Percentiles rank a stretch among this genome's conserved stretches.
These are phyloP conservation scores for Brachypodius melanocephalos DNA, from an alignment of 2,113 vertebrate species.

Conservation along the genomic window DNA sequence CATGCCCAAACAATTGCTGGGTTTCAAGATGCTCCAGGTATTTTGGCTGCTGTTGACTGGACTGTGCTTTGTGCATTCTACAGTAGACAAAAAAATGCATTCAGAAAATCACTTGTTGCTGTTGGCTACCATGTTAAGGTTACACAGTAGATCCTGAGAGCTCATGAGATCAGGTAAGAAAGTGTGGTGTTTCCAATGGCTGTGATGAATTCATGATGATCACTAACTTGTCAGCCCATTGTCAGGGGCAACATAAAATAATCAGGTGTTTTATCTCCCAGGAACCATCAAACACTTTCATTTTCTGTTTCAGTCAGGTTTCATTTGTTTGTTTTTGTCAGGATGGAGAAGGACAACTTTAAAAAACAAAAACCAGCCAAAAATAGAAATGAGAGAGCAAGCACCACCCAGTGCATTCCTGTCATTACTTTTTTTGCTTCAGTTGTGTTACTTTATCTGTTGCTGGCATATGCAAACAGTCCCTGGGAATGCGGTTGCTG, in stretches of 20 bases:
- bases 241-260: background rate
- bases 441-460: constrained; percentile 15
- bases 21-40: background rate
- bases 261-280: background rate
- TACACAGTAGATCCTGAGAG: background rate
- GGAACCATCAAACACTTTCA: background rate
- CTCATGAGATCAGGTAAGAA: background rate
- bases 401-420: background rate
- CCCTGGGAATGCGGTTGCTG: background rate
- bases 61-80: background rate
- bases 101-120: background rate
- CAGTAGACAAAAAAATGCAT: background rate
- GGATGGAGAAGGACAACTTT: background rate
- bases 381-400: background rate
- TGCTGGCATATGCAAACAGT: background rate
- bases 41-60: background rate
- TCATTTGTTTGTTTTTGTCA: background rate
- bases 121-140: background rate
- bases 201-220: background rate
- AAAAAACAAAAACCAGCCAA: background rate
- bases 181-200: background rate
- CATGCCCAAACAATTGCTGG: background rate
- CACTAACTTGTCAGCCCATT: background rate
- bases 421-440: background rate
- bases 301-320: background rate